Conservation (phyloP, 2,113 vertebrate genomes). For the Phrynocephalus versicolor region DNA sequence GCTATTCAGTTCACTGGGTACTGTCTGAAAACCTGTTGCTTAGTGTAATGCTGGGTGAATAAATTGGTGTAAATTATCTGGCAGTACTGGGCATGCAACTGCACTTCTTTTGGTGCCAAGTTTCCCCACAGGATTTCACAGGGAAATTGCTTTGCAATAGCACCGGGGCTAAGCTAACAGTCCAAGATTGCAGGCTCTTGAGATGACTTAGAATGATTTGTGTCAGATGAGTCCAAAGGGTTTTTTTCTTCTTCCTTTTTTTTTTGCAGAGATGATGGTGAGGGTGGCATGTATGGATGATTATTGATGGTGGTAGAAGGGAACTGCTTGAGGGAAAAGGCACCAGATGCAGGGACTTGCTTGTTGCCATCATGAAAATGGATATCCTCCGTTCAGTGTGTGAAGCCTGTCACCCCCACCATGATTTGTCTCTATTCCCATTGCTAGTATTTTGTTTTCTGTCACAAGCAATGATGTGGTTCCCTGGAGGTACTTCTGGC, state of each 20-base stretch:
- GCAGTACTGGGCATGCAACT: not conserved
- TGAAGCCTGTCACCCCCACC: slow-evolving; percentile 43
- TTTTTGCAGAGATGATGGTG: slow-evolving; percentile 6
- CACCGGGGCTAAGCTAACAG: not conserved
- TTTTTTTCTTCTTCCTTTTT: not conserved
- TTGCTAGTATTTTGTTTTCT: slow-evolving; percentile 36
- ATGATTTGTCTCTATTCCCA: slow-evolving; percentile 25
- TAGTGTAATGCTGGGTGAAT: too few species aligned
- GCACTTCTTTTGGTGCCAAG: not conserved
- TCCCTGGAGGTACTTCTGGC: slow-evolving; percentile 20
- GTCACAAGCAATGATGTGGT: slow-evolving; percentile 38
- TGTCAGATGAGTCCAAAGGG: not conserved
- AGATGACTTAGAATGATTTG: slow-evolving; percentile 28
- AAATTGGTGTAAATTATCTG: too few species aligned
- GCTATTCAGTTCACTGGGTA: too few species aligned
- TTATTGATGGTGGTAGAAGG: slow-evolving; percentile 11
- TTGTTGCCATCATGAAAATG: slow-evolving; percentile 41
- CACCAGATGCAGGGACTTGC: slow-evolving; percentile 27
- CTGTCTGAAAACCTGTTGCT: too few species aligned
- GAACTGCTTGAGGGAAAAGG: slow-evolving; percentile 13
- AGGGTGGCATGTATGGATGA: not conserved
- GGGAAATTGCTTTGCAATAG: not conserved
- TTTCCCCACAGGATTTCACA: not conserved
- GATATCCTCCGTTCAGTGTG: slow-evolving; percentile 24
- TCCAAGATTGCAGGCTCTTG: slow-evolving; percentile 4